phyloP scores from a whole-genome alignment of 2,888 invertebrate species.

The Torymus aiolomorphi region DNA sequence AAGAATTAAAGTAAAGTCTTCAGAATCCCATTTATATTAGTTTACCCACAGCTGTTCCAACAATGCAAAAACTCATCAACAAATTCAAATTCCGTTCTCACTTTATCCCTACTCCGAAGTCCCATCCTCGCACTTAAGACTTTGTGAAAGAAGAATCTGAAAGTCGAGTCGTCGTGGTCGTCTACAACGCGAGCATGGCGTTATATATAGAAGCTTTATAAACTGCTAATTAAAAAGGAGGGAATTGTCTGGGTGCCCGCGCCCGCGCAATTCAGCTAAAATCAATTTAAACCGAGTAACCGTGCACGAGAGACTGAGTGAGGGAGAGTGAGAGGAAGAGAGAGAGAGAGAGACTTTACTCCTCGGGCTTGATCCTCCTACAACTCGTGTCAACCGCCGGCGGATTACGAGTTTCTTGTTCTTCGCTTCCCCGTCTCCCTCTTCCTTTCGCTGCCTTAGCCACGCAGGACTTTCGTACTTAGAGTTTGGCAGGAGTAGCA shows the following conservation, averaged over 20 bases:
- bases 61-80: background rate
- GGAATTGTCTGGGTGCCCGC: slow-evolving; percentile 1
- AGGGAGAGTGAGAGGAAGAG: too few relatives aligned
- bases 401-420: slow-evolving; percentile 44
- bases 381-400: slow-evolving; percentile 29
- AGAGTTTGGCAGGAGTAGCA: slow-evolving; percentile 60
- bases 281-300: slow-evolving; percentile 31
- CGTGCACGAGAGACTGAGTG: too few relatives aligned
- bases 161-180: background rate
- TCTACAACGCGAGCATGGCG: background rate
- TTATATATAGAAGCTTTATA: slow-evolving; percentile 18
- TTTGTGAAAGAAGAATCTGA: background rate
- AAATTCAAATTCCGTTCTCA: slow-evolving; percentile 8
- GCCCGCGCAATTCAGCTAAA: slow-evolving; percentile 17
- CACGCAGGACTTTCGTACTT: slow-evolving; percentile 52
- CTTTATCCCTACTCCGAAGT: background rate
- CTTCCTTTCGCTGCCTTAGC: background rate
- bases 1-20: too few relatives aligned
- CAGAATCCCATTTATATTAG: too few relatives aligned
- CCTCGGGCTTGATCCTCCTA: slow-evolving; percentile 15
- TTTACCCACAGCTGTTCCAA: too few relatives aligned
- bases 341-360: background rate
- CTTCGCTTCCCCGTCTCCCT: background rate
- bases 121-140: too few relatives aligned
- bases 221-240: slow-evolving; percentile 42